Evolutionary conservation across 2,797 vertebrate genomes (phyloP).

Genomic region (Clarias platycephalus): DNA sequence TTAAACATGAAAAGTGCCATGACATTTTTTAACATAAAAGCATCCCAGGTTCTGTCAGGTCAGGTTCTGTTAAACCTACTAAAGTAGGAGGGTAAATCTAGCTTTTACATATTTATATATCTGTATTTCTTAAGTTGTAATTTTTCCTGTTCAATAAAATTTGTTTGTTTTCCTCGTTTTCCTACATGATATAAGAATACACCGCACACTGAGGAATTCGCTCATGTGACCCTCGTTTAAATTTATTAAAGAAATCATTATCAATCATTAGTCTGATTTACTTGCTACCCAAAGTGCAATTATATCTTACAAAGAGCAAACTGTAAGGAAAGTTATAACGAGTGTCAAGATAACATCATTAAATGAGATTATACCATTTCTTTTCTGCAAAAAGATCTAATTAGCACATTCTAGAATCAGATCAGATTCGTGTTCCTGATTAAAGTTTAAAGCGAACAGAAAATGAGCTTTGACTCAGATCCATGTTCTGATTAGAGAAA

Average conservation of each 20-base stretch:
- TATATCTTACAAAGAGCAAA: not conserved
- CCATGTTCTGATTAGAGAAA: constrained; percentile 10
- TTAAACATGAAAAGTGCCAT: not conserved
- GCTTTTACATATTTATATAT: not conserved
- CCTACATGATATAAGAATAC: not conserved
- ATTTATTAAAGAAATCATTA: not conserved
- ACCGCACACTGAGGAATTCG: not conserved
- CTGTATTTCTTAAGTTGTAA: not conserved
- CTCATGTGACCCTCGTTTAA: not conserved
- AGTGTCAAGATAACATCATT: not conserved
- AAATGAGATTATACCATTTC: not conserved
- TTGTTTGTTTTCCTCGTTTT: not conserved
- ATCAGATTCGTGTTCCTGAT: constrained; percentile 4
- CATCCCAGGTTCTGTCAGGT: not conserved
- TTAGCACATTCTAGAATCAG: not conserved
- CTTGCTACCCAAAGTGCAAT: not conserved
- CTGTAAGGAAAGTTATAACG: not conserved
- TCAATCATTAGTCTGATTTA: not conserved
- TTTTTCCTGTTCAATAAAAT: not conserved
- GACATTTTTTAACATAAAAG: not conserved
- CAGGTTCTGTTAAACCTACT: not conserved
- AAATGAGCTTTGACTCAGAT: constrained; percentile 22
- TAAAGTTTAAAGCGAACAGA: constrained; percentile 15
- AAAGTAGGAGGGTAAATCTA: not conserved
- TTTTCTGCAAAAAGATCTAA: not conserved